Evolutionary conservation across 2,797 vertebrate species (phyloP).

Genomic region (Melanotaenia maccullochi): DNA sequence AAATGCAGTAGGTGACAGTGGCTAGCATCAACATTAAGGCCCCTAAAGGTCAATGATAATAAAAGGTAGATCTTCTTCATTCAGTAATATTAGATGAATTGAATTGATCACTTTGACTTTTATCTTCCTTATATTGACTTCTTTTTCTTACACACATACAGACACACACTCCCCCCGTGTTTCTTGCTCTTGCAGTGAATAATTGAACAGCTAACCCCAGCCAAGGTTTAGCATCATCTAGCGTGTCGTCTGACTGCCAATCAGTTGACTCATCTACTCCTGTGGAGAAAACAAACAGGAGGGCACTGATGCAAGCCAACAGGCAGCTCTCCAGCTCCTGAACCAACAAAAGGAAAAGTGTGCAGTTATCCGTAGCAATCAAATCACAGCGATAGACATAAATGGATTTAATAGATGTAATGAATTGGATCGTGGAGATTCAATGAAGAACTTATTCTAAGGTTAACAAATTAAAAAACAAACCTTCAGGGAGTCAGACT

Average conservation of each 20-base stretch:
- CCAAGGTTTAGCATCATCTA: constrained; percentile 65
- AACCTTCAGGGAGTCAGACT: not conserved
- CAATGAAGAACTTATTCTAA: constrained; percentile 9
- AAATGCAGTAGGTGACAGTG: constrained; percentile 55
- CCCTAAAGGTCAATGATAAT: constrained; percentile 56
- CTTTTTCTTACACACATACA: not conserved
- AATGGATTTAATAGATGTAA: constrained; percentile 36
- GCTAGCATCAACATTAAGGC: constrained; percentile 60
- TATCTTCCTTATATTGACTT: constrained; percentile 19
- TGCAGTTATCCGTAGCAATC: constrained; percentile 45
- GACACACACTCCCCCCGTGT: not conserved
- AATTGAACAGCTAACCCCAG: constrained; percentile 61
- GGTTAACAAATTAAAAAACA: constrained; percentile 7
- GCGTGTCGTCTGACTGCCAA: constrained; percentile 63
- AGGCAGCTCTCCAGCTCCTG: constrained; percentile 52
- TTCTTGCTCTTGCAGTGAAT: constrained; percentile 58
- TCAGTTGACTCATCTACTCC: constrained; percentile 70
- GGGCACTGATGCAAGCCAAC: constrained; percentile 56
- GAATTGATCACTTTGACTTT: constrained; percentile 28
- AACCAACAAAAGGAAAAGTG: constrained; percentile 54
- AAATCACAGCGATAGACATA: constrained; percentile 40
- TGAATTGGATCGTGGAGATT: constrained; percentile 2
- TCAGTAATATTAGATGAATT: constrained; percentile 47
- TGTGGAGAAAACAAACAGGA: constrained; percentile 72
- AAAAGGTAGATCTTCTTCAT: constrained; percentile 40